phyloP scores from a whole-genome alignment of 2,888 invertebrate genomes.

The Loripinus fragilis region DNA sequence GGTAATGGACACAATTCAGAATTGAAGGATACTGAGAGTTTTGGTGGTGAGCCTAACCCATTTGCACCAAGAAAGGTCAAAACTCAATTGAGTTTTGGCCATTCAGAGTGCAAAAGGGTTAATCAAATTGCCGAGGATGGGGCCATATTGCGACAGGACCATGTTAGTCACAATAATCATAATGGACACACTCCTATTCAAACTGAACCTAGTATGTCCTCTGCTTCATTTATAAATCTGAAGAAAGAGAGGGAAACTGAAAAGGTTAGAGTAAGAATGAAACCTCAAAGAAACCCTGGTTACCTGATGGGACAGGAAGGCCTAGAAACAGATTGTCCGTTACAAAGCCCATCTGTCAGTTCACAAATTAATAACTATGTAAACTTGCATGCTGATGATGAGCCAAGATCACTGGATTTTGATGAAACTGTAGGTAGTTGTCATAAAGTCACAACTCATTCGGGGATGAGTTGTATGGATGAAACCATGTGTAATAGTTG shows the following conservation, averaged over 20 bases:
- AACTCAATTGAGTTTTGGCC: too few relatives aligned
- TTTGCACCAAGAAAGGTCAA: too few relatives aligned
- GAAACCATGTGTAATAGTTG: background rate
- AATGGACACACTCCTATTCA: background rate
- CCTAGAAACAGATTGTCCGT: background rate
- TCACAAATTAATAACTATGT: background rate
- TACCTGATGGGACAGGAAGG: background rate
- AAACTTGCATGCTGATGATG: background rate
- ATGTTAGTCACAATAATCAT: too few relatives aligned
- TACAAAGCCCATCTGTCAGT: background rate
- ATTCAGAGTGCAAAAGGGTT: too few relatives aligned
- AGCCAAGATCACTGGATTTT: background rate
- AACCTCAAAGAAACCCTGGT: background rate
- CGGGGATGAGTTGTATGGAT: background rate
- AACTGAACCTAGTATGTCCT: slow-evolving; percentile 5
- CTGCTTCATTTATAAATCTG: background rate
- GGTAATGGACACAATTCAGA: too few relatives aligned
- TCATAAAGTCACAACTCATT: background rate
- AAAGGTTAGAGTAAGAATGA: background rate
- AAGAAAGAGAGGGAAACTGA: background rate
- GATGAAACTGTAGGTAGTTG: background rate
- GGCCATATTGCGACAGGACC: too few relatives aligned
- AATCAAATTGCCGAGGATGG: too few relatives aligned
- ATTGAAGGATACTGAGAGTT: background rate
- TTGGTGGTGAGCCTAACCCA: background rate